Evolutionary conservation across 2,888 invertebrate species (phyloP).

Genomic region (Anodontia alba): DNA sequence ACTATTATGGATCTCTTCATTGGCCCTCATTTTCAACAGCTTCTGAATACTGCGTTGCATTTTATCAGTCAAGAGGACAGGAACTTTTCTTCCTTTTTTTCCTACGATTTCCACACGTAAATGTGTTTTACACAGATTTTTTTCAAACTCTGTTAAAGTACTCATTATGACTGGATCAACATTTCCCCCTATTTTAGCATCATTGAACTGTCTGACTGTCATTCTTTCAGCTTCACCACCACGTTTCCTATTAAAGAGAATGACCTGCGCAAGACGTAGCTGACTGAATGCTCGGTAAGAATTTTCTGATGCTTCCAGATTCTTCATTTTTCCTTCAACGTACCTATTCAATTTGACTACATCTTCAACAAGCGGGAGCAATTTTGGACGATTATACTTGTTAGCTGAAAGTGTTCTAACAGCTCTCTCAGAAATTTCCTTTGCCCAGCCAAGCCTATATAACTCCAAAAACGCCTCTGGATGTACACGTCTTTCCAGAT

Average conservation of each 20-base stretch:
- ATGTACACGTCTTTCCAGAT: constrained; percentile 4
- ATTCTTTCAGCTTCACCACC: too few relatives aligned
- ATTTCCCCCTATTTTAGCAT: not conserved
- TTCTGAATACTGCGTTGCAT: too few relatives aligned
- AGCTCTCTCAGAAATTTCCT: constrained; percentile 24
- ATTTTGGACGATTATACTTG: constrained; percentile 19
- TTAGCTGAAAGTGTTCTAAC: not conserved
- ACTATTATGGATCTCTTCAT: not conserved
- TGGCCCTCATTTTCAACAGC: too few relatives aligned
- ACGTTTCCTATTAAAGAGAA: constrained; percentile 33
- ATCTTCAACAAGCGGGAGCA: constrained; percentile 31
- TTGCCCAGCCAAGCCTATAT: constrained; percentile 20
- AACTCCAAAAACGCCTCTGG: constrained; percentile 1
- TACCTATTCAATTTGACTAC: constrained; percentile 20
- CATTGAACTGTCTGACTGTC: not conserved
- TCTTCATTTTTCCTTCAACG: constrained; percentile 10
- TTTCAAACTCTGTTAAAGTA: too few relatives aligned
- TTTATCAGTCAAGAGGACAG: too few relatives aligned
- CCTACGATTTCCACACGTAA: too few relatives aligned
- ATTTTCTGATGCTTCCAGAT: not conserved
- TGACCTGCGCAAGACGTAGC: constrained; percentile 22
- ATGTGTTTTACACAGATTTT: too few relatives aligned
- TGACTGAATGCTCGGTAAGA: constrained; percentile 14
- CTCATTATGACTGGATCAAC: not conserved
- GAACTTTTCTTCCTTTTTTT: not conserved